These are phyloP conservation scores for Bubo scandiacus DNA, from an alignment of 2,113 vertebrate genomes.

Conservation along the genomic window DNA sequence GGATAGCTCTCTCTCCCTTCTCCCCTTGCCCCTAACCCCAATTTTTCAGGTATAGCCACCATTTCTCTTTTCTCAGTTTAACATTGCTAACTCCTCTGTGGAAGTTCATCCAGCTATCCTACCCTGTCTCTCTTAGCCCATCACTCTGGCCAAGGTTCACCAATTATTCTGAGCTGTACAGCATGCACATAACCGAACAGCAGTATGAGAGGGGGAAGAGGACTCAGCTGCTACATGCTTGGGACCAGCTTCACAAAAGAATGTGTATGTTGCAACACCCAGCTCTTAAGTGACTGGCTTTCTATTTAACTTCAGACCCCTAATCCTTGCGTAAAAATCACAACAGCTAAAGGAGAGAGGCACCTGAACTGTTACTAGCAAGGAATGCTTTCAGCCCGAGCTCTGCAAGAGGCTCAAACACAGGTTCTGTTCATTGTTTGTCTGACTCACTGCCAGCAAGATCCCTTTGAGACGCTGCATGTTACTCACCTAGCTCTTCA, in stretches of 20 bases:
- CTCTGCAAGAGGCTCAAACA: not conserved
- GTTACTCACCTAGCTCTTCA: not conserved
- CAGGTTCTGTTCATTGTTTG: not conserved
- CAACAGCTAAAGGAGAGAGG: not conserved
- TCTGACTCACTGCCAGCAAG: not conserved
- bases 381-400: not conserved
- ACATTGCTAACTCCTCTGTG: not conserved
- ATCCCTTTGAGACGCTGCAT: not conserved
- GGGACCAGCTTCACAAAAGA: not conserved
- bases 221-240: not conserved
- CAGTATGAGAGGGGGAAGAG: not conserved
- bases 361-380: not conserved
- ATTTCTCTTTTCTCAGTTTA: not conserved
- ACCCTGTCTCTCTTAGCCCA: not conserved
- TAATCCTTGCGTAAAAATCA: not conserved
- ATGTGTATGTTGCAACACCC: not conserved
- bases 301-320: not conserved
- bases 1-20: not conserved
- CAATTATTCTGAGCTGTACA: not conserved
- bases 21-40: fast-evolving
- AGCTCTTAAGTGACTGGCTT: not conserved
- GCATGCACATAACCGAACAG: not conserved
- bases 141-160: not conserved
- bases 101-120: not conserved
- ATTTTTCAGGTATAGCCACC: not conserved